phyloP scores from a whole-genome alignment of 1,140 invertebrate genomes.

The Potamilus streckersoni region DNA sequence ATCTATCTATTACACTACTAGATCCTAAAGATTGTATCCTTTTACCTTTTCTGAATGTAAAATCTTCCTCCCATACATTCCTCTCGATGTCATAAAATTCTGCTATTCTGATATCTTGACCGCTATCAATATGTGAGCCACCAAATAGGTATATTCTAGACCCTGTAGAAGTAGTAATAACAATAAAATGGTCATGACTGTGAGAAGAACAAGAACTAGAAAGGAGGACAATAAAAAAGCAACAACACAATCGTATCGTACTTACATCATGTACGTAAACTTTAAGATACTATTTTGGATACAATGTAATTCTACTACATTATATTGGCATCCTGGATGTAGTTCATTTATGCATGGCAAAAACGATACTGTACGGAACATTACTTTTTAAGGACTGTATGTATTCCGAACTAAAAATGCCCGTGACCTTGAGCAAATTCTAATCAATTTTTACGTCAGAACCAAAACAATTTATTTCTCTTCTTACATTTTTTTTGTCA shows the following conservation, averaged over 20 bases:
- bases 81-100: slow-evolving; percentile 27
- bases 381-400: too few relatives aligned
- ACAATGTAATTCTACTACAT: too few relatives aligned
- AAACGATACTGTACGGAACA: too few relatives aligned
- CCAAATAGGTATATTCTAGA: slow-evolving; percentile 31
- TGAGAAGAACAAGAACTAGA: not conserved
- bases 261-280: not conserved
- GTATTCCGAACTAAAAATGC: too few relatives aligned
- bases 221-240: not conserved
- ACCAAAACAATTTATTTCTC: too few relatives aligned
- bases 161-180: slow-evolving; percentile 2
- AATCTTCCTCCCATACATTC: slow-evolving; percentile 27
- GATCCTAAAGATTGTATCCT: not conserved
- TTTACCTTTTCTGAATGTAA: slow-evolving; percentile 30
- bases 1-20: not conserved
- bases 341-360: too few relatives aligned
- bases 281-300: not conserved
- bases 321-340: too few relatives aligned
- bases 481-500: too few relatives aligned
- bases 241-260: not conserved
- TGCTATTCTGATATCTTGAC: slow-evolving; percentile 26
- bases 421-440: too few relatives aligned
- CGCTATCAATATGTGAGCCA: slow-evolving; percentile 25
- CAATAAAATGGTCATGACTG: too few relatives aligned
- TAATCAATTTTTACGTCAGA: too few relatives aligned